Percentiles rank a stretch among this genome's conserved stretches.
Evolutionary conservation across 2,888 invertebrate genomes (phyloP).

Genomic region (Synanthedon tipuliformis): DNA sequence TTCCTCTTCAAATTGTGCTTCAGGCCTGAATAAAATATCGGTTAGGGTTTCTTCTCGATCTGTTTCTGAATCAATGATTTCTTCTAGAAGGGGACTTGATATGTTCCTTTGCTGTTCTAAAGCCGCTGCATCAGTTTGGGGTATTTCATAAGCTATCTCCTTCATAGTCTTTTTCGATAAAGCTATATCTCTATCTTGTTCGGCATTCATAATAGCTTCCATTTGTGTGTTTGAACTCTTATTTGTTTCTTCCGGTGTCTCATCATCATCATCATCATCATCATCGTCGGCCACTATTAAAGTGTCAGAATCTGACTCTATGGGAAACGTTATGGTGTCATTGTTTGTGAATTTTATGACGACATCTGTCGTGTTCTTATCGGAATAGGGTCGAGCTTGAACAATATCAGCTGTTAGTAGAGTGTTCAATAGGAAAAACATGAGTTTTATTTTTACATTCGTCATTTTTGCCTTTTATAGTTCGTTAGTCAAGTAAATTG

Average conservation of each 20-base stretch:
- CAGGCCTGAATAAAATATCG: constrained; percentile 49
- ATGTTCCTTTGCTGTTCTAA: constrained; percentile 50
- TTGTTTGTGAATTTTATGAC: constrained; percentile 38
- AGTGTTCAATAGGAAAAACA: constrained; percentile 52
- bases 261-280: constrained; percentile 38
- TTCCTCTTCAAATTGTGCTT: constrained; percentile 41
- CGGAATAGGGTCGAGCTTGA: constrained; percentile 45
- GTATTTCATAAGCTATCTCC: constrained; percentile 24
- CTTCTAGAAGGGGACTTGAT: constrained; percentile 56
- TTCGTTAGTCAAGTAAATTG: not conserved
- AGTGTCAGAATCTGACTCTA: constrained; percentile 54
- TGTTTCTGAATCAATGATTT: constrained; percentile 60
- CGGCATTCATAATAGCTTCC: constrained; percentile 48
- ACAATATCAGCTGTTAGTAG: constrained; percentile 49
- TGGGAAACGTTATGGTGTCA: constrained; percentile 45
- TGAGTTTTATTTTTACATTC: constrained; percentile 61
- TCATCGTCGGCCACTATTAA: constrained; percentile 45
- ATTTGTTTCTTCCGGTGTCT: constrained; percentile 36
- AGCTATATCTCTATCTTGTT: constrained; percentile 49
- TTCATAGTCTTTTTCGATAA: constrained; percentile 36
- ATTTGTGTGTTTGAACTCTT: constrained; percentile 44
- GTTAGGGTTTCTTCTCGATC: constrained; percentile 58
- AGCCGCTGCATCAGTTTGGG: constrained; percentile 31
- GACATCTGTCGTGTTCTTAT: constrained; percentile 27
- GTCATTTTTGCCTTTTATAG: constrained; percentile 31